phyloP scores from a whole-genome alignment of 2,797 vertebrate species.

The Sebastes trivittatus region DNA sequence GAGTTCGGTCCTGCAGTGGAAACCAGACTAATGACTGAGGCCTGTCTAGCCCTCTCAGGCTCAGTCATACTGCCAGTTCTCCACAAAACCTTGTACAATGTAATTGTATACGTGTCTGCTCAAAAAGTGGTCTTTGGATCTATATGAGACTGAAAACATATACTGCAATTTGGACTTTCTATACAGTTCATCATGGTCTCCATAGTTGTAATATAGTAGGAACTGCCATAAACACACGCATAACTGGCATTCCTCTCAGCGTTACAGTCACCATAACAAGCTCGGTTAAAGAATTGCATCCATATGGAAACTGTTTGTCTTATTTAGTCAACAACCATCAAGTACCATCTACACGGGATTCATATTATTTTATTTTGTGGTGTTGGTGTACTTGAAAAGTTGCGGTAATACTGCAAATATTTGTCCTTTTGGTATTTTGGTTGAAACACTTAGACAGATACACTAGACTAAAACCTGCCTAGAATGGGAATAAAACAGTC shows the following conservation, averaged over 20 bases:
- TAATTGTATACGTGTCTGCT: constrained; percentile 46
- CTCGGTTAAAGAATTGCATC: constrained; percentile 26
- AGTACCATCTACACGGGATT: neutral
- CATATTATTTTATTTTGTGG: neutral
- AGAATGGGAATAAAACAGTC: neutral
- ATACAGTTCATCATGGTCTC: constrained; percentile 34
- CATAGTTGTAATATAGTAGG: constrained; percentile 14
- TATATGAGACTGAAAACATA: constrained; percentile 42
- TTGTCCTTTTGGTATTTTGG: too few relatives aligned
- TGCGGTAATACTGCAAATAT: neutral
- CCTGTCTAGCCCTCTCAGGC: constrained; percentile 19
- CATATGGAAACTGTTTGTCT: constrained; percentile 35
- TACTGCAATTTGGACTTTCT: constrained; percentile 41
- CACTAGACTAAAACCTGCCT: neutral
- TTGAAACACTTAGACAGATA: neutral
- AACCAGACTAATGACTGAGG: constrained; percentile 49
- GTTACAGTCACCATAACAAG: constrained; percentile 5
- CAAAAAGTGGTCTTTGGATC: constrained; percentile 26
- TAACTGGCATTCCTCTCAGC: constrained; percentile 39
- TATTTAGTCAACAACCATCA: constrained; percentile 19
- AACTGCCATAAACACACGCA: constrained; percentile 32
- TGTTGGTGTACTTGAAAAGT: neutral
- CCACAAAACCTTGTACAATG: constrained; percentile 30
- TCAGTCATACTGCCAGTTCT: constrained; percentile 14
- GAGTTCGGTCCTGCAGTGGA: constrained; percentile 42